A percentile compares a stretch with the other conserved stretches of the same genome.
These are phyloP conservation scores for Apomyelois bistriatella DNA, from an alignment of 2,888 invertebrate genomes.

Conservation along the genomic window DNA sequence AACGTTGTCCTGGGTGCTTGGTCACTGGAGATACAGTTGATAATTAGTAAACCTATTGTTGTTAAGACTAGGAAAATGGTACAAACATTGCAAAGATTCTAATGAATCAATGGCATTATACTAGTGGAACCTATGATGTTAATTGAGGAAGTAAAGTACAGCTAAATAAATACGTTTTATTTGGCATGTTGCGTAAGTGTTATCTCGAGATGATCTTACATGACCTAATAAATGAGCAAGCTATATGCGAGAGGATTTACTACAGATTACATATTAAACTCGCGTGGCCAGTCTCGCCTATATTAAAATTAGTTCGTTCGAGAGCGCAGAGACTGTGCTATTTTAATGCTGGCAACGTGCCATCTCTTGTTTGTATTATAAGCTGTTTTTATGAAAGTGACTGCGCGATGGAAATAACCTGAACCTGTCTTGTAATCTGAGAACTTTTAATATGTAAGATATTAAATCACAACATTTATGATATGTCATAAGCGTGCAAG, in stretches of 20 bases:
- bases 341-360: conserved; percentile 71
- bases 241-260: conserved; percentile 33
- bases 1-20: conserved; percentile 88
- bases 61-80: background rate
- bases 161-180: background rate
- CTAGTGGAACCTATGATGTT: background rate
- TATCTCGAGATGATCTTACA: background rate
- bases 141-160: background rate
- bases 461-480: conserved; percentile 19
- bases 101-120: background rate
- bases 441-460: conserved; percentile 49
- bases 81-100: background rate
- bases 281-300: conserved; percentile 52
- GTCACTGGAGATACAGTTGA: conserved; percentile 74
- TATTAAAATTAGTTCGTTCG: conserved; percentile 76
- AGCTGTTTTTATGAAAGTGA: conserved; percentile 80
- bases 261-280: conserved; percentile 54
- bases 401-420: conserved; percentile 77
- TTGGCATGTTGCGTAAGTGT: background rate
- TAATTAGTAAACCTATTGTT: background rate
- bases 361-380: conserved; percentile 79
- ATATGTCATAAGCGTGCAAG: conserved; percentile 22
- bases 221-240: conserved; percentile 24
- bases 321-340: conserved; percentile 72
- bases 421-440: conserved; percentile 76